These are phyloP conservation scores for Halesus radiatus DNA, from an alignment of 1,140 invertebrate genomes.

Conservation along the genomic window DNA sequence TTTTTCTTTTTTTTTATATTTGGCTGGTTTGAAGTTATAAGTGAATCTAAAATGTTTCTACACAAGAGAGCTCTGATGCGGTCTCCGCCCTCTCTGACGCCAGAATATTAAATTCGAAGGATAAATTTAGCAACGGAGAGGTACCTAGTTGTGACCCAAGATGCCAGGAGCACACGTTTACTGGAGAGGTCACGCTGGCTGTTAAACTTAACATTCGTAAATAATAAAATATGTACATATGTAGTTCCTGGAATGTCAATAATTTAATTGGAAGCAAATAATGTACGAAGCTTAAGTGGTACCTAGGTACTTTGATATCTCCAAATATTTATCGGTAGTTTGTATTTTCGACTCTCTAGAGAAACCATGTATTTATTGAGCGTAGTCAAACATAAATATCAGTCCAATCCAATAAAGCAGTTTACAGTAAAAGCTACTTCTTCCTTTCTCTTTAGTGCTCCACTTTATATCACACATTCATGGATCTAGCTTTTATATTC, in stretches of 20 bases:
- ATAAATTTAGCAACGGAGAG: slow-evolving; percentile 25
- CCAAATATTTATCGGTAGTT: background rate
- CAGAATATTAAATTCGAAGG: slow-evolving; percentile 9
- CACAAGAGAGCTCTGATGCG: too few relatives aligned
- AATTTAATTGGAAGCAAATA: too few relatives aligned
- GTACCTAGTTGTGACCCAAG: slow-evolving; percentile 19
- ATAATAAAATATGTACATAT: background rate
- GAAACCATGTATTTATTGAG: background rate
- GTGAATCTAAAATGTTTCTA: too few relatives aligned
- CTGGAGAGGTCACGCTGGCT: background rate
- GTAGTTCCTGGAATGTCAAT: too few relatives aligned
- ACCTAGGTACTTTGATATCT: background rate
- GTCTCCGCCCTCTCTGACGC: background rate
- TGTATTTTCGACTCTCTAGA: background rate
- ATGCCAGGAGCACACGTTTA: slow-evolving; percentile 16
- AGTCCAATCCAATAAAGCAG: slow-evolving; percentile 4
- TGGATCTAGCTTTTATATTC: slow-evolving; percentile 17
- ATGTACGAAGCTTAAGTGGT: too few relatives aligned
- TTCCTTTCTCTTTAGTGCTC: background rate
- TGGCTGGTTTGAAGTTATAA: too few relatives aligned
- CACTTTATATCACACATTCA: slow-evolving; percentile 9
- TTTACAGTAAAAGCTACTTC: background rate
- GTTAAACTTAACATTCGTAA: background rate
- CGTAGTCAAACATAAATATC: background rate
- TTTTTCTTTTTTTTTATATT: too few relatives aligned